These are phyloP conservation scores for Drosophila vallismaia DNA, from an alignment of 2,888 invertebrate genomes.

Conservation along the genomic window DNA sequence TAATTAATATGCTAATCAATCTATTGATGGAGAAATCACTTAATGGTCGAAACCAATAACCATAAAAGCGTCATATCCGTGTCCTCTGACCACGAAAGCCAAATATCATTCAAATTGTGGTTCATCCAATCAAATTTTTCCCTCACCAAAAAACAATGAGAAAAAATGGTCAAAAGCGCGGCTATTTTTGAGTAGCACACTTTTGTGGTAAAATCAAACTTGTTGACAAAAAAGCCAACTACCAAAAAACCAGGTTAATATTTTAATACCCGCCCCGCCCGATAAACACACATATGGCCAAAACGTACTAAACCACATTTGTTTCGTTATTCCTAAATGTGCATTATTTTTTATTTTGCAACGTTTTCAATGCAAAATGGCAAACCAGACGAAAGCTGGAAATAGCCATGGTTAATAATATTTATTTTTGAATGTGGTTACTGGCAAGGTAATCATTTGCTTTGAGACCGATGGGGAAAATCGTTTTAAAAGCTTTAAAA, in stretches of 20 bases:
- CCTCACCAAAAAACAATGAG: slow-evolving; percentile 20
- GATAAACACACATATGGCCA: slow-evolving; percentile 31
- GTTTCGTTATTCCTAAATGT: slow-evolving; percentile 49
- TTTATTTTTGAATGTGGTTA: slow-evolving; percentile 75
- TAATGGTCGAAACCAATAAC: slow-evolving; percentile 30
- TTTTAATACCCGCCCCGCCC: neutral
- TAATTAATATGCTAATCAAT: slow-evolving; percentile 36
- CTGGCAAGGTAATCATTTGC: slow-evolving; percentile 64
- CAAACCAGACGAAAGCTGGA: slow-evolving; percentile 9
- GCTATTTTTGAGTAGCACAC: slow-evolving; percentile 41
- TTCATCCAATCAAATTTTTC: slow-evolving; percentile 57
- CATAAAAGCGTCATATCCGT: slow-evolving; percentile 21
- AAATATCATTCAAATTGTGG: slow-evolving; percentile 73
- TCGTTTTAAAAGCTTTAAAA: neutral
- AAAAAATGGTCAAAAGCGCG: slow-evolving; percentile 34
- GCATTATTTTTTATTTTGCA: slow-evolving; percentile 53
- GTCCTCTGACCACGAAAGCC: slow-evolving; percentile 52
- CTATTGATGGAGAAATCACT: slow-evolving; percentile 23
- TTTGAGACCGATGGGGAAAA: slow-evolving; percentile 34
- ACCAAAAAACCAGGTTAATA: slow-evolving; percentile 5
- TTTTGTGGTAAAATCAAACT: slow-evolving; percentile 53
- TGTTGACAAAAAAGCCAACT: slow-evolving; percentile 53
- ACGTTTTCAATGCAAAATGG: slow-evolving; percentile 36
- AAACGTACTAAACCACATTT: slow-evolving; percentile 55
- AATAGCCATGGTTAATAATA: slow-evolving; percentile 59